These are phyloP conservation scores for Sinocyclocheilus anshuiensis DNA, from an alignment of 2,113 vertebrate species.

Conservation along the genomic window DNA sequence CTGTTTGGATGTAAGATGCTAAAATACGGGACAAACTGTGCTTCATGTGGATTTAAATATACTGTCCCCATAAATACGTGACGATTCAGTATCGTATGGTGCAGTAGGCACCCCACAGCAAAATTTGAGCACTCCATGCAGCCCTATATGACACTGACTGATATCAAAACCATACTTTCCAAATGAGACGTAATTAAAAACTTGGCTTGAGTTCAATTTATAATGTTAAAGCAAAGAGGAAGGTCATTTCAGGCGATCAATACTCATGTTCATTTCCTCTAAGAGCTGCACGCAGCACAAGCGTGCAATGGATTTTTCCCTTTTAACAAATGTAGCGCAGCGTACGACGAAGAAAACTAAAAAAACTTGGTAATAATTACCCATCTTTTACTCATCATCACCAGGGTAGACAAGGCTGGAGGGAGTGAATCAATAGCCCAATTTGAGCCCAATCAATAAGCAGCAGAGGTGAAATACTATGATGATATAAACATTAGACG, in stretches of 20 bases:
- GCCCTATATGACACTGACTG: not conserved
- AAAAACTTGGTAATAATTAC: slow-evolving; percentile 45
- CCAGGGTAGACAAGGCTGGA: slow-evolving; percentile 65
- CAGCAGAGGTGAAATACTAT: slow-evolving; percentile 62
- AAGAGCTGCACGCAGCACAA: not conserved
- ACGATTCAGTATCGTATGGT: not conserved
- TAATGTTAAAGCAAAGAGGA: slow-evolving; percentile 18
- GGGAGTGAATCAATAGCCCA: slow-evolving; percentile 68
- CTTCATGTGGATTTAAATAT: not conserved
- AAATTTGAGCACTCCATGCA: not conserved
- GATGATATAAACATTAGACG: slow-evolving; percentile 62
- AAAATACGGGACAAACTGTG: not conserved
- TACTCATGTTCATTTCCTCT: slow-evolving; percentile 33
- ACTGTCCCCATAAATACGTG: not conserved
- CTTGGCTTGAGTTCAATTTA: slow-evolving; percentile 24
- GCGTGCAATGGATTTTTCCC: slow-evolving; percentile 27
- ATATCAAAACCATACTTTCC: slow-evolving; percentile 26
- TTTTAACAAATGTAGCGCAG: slow-evolving; percentile 27
- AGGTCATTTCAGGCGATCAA: slow-evolving; percentile 2
- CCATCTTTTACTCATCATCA: slow-evolving; percentile 62
- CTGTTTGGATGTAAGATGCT: not conserved
- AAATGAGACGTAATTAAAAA: slow-evolving; percentile 44
- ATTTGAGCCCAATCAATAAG: slow-evolving; percentile 70
- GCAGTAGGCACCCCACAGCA: not conserved
- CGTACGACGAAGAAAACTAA: not conserved